phyloP scores from a whole-genome alignment of 2,888 invertebrate species.

The Drosophila longiperda region DNA sequence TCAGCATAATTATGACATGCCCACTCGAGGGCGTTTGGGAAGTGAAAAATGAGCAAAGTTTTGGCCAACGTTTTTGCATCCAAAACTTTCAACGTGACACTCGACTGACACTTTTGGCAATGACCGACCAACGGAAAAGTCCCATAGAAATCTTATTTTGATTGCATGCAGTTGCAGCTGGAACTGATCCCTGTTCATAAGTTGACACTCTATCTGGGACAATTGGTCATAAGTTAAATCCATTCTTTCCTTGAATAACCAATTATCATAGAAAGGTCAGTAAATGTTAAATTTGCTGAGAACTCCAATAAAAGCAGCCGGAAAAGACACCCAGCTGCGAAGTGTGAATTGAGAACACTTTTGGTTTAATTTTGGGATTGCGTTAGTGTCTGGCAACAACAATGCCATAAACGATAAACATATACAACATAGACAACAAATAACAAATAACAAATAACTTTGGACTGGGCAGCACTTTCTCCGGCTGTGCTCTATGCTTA shows the following conservation, averaged over 20 bases:
- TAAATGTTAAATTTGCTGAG: neutral
- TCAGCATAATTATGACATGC: constrained; percentile 75
- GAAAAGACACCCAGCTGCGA: neutral
- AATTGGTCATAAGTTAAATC: neutral
- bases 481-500: constrained; percentile 40
- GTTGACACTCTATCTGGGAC: neutral
- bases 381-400: constrained; percentile 8
- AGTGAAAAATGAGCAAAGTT: constrained; percentile 70
- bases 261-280: neutral
- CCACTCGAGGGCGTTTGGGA: constrained; percentile 37
- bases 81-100: constrained; percentile 33
- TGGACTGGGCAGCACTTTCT: constrained; percentile 39
- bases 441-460: constrained; percentile 18
- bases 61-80: constrained; percentile 20
- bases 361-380: constrained; percentile 5
- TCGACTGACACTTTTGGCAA: constrained; percentile 29
- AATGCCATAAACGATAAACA: constrained; percentile 24
- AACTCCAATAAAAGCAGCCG: neutral
- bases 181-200: constrained; percentile 9
- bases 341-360: constrained; percentile 14
- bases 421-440: constrained; percentile 11
- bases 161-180: neutral
- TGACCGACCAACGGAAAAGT: constrained; percentile 5
- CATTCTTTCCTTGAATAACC: neutral
- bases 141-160: constrained; percentile 4